Base-by-base conservation (phyloP, 2,888 invertebrate genomes). In the Sphaeridia pumilis region DNA sequence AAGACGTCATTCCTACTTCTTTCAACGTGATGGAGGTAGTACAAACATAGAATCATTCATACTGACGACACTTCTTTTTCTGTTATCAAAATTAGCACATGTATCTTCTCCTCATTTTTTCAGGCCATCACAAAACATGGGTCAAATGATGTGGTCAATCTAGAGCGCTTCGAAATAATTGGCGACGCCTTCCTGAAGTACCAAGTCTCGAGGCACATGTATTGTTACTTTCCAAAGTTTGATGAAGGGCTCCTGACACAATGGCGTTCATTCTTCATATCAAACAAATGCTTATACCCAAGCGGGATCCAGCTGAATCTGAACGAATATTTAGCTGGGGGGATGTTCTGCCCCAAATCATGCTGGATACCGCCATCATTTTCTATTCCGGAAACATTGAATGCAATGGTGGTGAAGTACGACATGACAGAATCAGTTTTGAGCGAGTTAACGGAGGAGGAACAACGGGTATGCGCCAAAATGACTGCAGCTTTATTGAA, bases 161-260 rank as follows among this genome's bases (percentile, higher is more conserved):
- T 87, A 63, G 93, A 94, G 68, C 73, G 89, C 1, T 72, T 83
- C 14, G 92, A 93, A 71, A 87, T 87, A 0, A 75, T 94, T 3
- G 94, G 93, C 0, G 93, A 94, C 69, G 83, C 89, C 0, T 86
- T 85, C 70, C 73, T 94, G 5, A 93, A 94, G 72, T 83, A 82
- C 64, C 79, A 83, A 1, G 75, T 79, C 1, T 83, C 84, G 0
- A 70, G 87, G 2, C 86, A 79, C 68, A 72, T 90, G 21, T 84
- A 78, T 67, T 77, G 81, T 61, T 74, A 75, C 52, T 87, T 81
- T 69, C 78, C 82, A 0, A 69, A 70, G 0, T 76, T 78, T 38
- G 79, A 82, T 65, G 92, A 93, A 71, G 92, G 92, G 0, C 77
- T 79, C 58, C 74, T 90, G 26, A 87, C 87, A 0, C 75, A 76